phyloP scores from a whole-genome alignment of 2,797 vertebrate species.

The Myoxocephalus aenaeus region DNA sequence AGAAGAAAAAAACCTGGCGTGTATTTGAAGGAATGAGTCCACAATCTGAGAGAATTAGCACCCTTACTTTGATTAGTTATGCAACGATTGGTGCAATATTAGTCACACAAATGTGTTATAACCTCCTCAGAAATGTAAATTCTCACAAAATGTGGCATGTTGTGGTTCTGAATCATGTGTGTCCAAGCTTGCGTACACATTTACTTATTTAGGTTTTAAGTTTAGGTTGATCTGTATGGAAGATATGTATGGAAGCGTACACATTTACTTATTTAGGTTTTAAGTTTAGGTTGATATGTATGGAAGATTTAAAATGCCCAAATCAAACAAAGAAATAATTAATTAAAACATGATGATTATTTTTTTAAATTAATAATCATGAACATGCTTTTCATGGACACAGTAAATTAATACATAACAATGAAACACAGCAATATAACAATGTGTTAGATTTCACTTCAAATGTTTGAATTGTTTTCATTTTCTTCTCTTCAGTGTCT shows the following conservation, averaged over 20 bases:
- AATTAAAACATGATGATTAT: too few relatives aligned
- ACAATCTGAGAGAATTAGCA: slow-evolving; percentile 43
- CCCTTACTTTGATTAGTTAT: slow-evolving; percentile 49
- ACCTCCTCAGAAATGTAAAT: slow-evolving; percentile 7
- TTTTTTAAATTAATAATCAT: rapidly evolving
- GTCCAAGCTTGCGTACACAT: background rate
- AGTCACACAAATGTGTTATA: slow-evolving; percentile 32
- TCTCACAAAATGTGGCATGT: background rate
- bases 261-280: background rate
- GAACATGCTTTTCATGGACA: background rate
- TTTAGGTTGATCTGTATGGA: background rate
- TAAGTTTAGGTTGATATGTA: background rate
- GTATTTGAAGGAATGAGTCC: slow-evolving; percentile 47
- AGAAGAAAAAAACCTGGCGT: slow-evolving; percentile 20
- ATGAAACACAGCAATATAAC: background rate
- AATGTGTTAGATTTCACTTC: background rate
- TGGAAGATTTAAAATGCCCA: background rate
- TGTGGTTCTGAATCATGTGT: background rate
- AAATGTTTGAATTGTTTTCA: background rate
- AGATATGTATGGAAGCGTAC: background rate
- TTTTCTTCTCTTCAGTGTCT: background rate
- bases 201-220: slow-evolving; percentile 7
- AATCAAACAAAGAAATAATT: background rate
- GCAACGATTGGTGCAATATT: slow-evolving; percentile 23
- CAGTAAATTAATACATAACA: background rate